Percentiles rank a stretch among this genome's conserved stretches.
These are phyloP conservation scores for Zingel zingel DNA, from an alignment of 2,113 vertebrate species.

Conservation along the genomic window DNA sequence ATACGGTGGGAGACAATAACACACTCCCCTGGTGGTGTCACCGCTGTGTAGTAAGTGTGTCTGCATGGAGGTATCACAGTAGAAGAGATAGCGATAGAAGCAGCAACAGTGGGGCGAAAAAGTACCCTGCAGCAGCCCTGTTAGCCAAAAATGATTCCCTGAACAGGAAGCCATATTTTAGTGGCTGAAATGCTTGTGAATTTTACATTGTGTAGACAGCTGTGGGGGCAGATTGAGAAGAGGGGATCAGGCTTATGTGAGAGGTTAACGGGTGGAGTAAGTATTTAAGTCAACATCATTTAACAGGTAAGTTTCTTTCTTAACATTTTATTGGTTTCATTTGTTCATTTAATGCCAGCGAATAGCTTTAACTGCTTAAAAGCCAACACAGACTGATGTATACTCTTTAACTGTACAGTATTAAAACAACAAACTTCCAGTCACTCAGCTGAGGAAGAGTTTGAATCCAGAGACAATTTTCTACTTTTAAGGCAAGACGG, in stretches of 20 bases:
- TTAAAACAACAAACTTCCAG: conserved; percentile 6
- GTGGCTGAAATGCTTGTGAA: conserved; percentile 33
- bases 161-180: conserved; percentile 38
- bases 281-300: conserved; percentile 11
- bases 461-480: conserved; percentile 14
- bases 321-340: neutral
- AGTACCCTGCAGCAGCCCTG: conserved; percentile 29
- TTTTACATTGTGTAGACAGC: conserved; percentile 29
- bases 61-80: conserved; percentile 59
- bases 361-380: neutral
- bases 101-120: neutral
- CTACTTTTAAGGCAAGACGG: conserved; percentile 19
- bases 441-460: conserved; percentile 18
- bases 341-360: neutral
- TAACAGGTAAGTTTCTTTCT: conserved; percentile 21
- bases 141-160: conserved; percentile 46
- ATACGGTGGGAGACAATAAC: conserved; percentile 84
- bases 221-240: conserved; percentile 29
- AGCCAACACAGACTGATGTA: conserved; percentile 16
- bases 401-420: neutral
- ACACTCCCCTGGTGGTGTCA: conserved; percentile 76
- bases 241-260: neutral
- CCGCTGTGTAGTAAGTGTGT: conserved; percentile 54
- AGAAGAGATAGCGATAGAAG: conserved; percentile 27
- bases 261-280: conserved; percentile 6